These are phyloP conservation scores for Microcebus ravelobensis DNA, from an alignment of 2,113 vertebrate genomes.

Conservation along the genomic window DNA sequence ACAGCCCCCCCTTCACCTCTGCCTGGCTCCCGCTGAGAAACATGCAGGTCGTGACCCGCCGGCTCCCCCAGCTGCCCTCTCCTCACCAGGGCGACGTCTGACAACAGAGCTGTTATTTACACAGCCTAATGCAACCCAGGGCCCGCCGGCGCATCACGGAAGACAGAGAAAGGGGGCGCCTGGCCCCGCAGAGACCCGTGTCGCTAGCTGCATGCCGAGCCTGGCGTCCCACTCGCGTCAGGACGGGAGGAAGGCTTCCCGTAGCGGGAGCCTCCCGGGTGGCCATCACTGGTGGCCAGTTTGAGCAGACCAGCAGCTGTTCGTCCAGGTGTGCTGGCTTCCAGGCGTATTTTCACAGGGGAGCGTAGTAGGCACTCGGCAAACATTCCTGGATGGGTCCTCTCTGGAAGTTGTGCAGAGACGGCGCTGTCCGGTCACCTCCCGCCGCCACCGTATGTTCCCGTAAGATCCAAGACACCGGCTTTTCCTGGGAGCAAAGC, in stretches of 20 bases:
- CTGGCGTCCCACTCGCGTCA: background rate
- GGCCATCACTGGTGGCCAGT: accelerated
- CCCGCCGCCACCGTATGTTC: accelerated
- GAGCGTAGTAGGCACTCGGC: background rate
- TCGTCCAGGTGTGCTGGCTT: background rate
- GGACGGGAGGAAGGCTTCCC: background rate
- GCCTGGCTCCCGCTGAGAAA: slow-evolving; percentile 86
- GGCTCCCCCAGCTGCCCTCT: slow-evolving; percentile 86
- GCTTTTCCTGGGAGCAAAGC: background rate
- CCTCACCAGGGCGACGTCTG: slow-evolving; percentile 83
- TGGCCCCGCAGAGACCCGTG: background rate
- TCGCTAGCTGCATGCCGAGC: background rate
- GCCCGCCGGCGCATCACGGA: slow-evolving; percentile 63
- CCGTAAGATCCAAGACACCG: background rate
- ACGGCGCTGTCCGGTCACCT: too few species aligned
- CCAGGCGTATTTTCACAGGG: background rate
- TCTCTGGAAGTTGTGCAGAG: background rate
- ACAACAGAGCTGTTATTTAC: slow-evolving; percentile 86
- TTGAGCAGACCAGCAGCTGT: background rate
- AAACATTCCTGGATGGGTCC: background rate
- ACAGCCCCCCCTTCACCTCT: slow-evolving; percentile 87
- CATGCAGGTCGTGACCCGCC: slow-evolving; percentile 88
- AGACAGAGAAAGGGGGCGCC: background rate
- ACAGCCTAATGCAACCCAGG: slow-evolving; percentile 85
- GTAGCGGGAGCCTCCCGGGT: background rate